A percentile compares a stretch with the other conserved stretches of the same genome.
Evolutionary conservation across 2,888 invertebrate genomes (phyloP).

Genomic region (Chrysodeixis includens): DNA sequence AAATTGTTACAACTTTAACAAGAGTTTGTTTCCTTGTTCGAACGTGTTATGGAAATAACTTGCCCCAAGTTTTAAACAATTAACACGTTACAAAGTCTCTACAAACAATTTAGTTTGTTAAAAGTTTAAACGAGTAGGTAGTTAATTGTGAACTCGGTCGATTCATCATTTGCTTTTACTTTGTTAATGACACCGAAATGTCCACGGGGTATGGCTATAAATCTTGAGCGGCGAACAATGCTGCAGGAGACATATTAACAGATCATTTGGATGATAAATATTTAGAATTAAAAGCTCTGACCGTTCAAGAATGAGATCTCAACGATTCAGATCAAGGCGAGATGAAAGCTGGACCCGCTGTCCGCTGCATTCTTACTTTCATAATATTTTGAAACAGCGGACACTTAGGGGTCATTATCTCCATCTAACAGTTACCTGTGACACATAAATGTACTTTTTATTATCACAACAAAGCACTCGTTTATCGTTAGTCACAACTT

Average conservation of each 20-base stretch:
- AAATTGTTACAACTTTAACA: slow-evolving; percentile 25
- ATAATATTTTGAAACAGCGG: slow-evolving; percentile 58
- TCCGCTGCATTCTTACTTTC: slow-evolving; percentile 49
- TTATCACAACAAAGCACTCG: slow-evolving; percentile 50
- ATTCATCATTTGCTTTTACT: slow-evolving; percentile 12
- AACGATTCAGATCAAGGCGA: slow-evolving; percentile 49
- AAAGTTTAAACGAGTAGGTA: slow-evolving; percentile 7
- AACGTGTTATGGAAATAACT: slow-evolving; percentile 11
- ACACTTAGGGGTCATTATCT: slow-evolving; percentile 55
- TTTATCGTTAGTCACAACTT: slow-evolving; percentile 51
- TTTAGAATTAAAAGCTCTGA: slow-evolving; percentile 50
- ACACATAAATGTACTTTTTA: slow-evolving; percentile 41
- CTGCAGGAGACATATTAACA: slow-evolving; percentile 22
- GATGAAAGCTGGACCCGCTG: slow-evolving; percentile 36
- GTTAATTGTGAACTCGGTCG: slow-evolving; percentile 14
- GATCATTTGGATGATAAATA: slow-evolving; percentile 50
- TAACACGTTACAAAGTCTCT: background rate
- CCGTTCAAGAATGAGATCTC: slow-evolving; percentile 55
- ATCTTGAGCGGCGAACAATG: slow-evolving; percentile 38
- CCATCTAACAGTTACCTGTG: slow-evolving; percentile 48
- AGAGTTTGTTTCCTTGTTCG: slow-evolving; percentile 17
- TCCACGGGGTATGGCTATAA: slow-evolving; percentile 24
- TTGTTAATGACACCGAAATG: slow-evolving; percentile 26
- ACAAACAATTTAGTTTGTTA: background rate
- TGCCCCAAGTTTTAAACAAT: slow-evolving; percentile 11